Base-by-base conservation (phyloP, 1,140 invertebrate species). In the Bombus affinis region DNA sequence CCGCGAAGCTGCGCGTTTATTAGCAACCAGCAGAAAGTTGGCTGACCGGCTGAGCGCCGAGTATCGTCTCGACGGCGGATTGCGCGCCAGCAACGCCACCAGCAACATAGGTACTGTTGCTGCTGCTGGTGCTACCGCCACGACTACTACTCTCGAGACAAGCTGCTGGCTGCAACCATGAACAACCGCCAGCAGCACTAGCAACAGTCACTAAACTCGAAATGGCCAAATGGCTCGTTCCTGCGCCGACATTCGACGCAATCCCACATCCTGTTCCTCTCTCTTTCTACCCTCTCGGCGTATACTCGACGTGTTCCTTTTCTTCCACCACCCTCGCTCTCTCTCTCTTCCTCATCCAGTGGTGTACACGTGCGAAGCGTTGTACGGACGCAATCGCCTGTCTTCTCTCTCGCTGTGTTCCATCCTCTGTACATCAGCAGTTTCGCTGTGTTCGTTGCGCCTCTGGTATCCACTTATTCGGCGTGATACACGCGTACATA, bases 151-250 rank as follows among this genome's bases (percentile, higher is more conserved):
- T 65, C n/a, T 66, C 65, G 65, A 66, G 65, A 22, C 42, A 62
- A 32, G n/a, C 39, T 44, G 35, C 15, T 37, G 39, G 62, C 73
- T n/a, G 37, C 83, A 59, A 72, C 18, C 35, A 53, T 75, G 68
- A 22, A 79, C 83, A 72, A 37, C 57, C 79, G 65, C 68, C 72
- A 79, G 42, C 72, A 80, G 74, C 79, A 74, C 80, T 88, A 81
- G 88, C 88, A 88, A 88, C 85, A 85, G 86, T 91, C 90, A 89
- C 93, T 93, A 92, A 94, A 94, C 91, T 93, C 91, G 89, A 93
- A 93, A 94, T 92, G 88, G 91, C 91, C 89, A 93, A 93, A 92
- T 92, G 89, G 68, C 91, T 91, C 92, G 91, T 91, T 80, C 86
- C 88, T 75, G 74, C 70, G 78, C 72, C 86, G 85, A 91, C 89